Percentiles rank a stretch among this genome's conserved stretches.
Conservation (phyloP, 2,113 vertebrate genomes). For the Rynchops niger region DNA sequence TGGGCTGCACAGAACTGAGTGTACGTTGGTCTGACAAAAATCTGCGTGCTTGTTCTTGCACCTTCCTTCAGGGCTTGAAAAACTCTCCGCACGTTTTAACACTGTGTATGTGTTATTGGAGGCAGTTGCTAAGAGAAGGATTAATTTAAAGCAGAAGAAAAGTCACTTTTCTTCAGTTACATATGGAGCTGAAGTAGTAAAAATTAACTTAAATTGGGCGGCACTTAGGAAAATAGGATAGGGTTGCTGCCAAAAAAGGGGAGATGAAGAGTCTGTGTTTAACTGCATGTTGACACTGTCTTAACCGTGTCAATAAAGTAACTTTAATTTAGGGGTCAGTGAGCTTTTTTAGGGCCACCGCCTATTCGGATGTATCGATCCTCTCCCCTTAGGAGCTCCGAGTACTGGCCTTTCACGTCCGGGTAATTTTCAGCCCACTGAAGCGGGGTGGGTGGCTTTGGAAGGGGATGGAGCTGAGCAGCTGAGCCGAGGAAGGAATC, state of each 20-base stretch:
- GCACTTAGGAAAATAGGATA: not conserved
- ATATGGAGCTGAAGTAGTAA: not conserved
- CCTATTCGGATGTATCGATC: not conserved
- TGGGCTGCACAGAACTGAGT: not conserved
- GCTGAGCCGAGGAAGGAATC: not conserved
- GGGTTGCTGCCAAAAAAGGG: not conserved
- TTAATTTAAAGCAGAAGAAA: constrained; percentile 4
- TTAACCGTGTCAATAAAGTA: not conserved
- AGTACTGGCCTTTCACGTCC: not conserved
- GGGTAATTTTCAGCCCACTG: not conserved
- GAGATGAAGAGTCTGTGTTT: not conserved
- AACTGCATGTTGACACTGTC: not conserved
- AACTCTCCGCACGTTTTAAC: fast-evolving
- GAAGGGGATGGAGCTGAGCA: not conserved
- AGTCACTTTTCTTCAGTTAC: not conserved
- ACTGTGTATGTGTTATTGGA: not conserved
- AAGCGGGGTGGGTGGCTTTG: not conserved
- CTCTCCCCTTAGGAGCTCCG: not conserved
- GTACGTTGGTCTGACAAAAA: not conserved
- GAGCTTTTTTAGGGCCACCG: not conserved
- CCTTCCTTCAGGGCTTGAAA: not conserved
- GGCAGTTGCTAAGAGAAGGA: constrained; percentile 28
- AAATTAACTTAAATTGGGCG: not conserved
- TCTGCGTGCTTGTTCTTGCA: not conserved
- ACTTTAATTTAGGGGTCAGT: not conserved